Evolutionary conservation across 2,888 invertebrate genomes (phyloP).

Genomic region (Aplocera efformata): DNA sequence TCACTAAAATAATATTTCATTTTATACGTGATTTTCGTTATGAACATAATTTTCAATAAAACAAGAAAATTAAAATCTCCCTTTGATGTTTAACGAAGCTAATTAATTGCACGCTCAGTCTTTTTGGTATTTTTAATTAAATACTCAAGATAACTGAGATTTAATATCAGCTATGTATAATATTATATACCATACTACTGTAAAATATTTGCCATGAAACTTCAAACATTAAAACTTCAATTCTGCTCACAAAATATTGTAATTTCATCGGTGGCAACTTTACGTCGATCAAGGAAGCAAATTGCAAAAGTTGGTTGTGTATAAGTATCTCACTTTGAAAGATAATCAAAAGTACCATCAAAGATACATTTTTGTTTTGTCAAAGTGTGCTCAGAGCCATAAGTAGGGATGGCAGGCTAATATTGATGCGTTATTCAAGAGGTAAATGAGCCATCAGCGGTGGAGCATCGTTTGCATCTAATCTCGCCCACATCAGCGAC

Average conservation of each 20-base stretch:
- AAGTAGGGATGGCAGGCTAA: conserved; percentile 45
- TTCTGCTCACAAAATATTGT: no score
- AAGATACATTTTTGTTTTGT: conserved; percentile 28
- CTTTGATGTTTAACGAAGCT: conserved; percentile 51
- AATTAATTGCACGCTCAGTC: conserved; percentile 41
- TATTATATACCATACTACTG: no score
- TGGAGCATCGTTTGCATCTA: conserved; percentile 73
- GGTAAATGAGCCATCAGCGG: conserved; percentile 74
- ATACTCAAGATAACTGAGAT: background rate
- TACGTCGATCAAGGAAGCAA: no score
- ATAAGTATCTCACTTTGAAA: no score
- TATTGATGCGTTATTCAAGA: conserved; percentile 71
- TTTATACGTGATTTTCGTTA: conserved; percentile 23
- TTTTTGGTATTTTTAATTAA: conserved; percentile 14
- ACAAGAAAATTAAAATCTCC: conserved; percentile 40
- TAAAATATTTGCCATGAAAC: no score
- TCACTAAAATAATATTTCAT: conserved; percentile 10
- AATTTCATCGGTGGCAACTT: no score
- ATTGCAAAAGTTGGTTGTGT: no score
- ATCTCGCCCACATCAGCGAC: conserved; percentile 60
- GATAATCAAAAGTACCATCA: conserved; percentile 22
- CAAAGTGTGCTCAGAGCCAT: conserved; percentile 13
- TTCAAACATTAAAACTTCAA: no score
- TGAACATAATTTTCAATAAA: conserved; percentile 34
- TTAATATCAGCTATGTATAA: background rate